These are phyloP conservation scores for Ectemnius lituratus DNA, from an alignment of 2,888 invertebrate genomes.

Conservation along the genomic window DNA sequence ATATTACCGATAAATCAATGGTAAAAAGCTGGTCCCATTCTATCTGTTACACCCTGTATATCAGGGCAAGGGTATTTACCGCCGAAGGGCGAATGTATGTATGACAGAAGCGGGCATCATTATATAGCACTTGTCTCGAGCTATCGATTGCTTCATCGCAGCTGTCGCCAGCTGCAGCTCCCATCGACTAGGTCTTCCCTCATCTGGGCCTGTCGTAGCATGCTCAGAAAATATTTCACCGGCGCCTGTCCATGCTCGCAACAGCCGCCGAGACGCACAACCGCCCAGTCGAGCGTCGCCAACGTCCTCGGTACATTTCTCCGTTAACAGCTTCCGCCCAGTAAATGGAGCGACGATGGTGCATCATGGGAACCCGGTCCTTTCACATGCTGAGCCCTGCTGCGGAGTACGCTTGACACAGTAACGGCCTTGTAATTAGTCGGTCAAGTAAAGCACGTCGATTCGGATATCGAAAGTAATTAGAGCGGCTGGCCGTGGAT, in stretches of 20 bases:
- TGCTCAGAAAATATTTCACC: background rate
- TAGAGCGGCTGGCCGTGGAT: constrained; percentile 12
- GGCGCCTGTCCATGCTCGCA: too few species aligned
- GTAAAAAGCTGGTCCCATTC: too few species aligned
- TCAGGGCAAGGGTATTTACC: background rate
- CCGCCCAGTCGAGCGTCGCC: too few species aligned
- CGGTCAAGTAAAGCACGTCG: background rate
- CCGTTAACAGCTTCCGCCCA: too few species aligned
- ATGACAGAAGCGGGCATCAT: background rate
- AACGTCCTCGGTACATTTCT: too few species aligned
- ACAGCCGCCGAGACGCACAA: too few species aligned
- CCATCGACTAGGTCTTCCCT: background rate
- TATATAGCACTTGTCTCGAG: constrained; percentile 10
- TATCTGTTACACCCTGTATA: too few species aligned
- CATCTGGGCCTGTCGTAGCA: background rate
- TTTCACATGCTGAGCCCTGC: too few species aligned
- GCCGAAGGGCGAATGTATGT: background rate
- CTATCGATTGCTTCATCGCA: constrained; percentile 7
- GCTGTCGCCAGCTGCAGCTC: background rate
- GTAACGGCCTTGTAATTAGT: constrained; percentile 25
- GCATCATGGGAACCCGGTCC: too few species aligned
- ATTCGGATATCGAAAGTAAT: constrained; percentile 23
- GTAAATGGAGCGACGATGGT: too few species aligned
- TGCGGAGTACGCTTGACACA: background rate
- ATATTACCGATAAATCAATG: too few species aligned